Evolutionary conservation across 2,888 invertebrate species (phyloP), one percentile per base, ranked within the genome.

Genomic region (Pristionchus fissidentatus): DNA sequence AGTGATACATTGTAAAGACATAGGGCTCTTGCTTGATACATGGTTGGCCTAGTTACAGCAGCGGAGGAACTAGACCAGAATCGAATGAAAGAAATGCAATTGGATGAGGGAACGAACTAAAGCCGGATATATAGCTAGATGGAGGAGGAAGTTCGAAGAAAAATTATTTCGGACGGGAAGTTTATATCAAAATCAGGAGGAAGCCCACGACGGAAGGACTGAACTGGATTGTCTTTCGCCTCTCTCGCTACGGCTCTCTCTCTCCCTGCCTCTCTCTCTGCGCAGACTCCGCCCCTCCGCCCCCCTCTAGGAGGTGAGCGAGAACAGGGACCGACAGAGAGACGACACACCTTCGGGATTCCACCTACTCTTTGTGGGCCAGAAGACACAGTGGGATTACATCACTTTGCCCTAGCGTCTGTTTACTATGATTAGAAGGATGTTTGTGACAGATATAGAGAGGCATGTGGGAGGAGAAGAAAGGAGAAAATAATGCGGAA

Each of bases 401-500:
- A 41, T 70, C 70, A 70, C 70, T 70, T 62, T 52, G 70, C 38
- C 70, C 70, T 70, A 70, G 41, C 26, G 8, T 13, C 60, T 29
- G n/a, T 29, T n/a, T 7, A 3, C 70, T 70, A 70, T 70, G 15
- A 41, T 70, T 70, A 70, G 70, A 32, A 32, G 62, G 32, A 19
- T 70, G 70, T 43, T 70, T 38, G 38, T 70, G 70, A 26, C 70
- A 70, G 70, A 66, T 66, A 26, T 26, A 57, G n/a, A 8, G n/a
- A n/a, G n/a, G n/a, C n/a, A n/a, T n/a, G n/a, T n/a, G n/a, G n/a
- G n/a, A n/a, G n/a, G n/a, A n/a, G n/a, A n/a, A n/a, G n/a, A n/a
- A n/a, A n/a, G n/a, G n/a, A n/a, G n/a, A n/a, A n/a, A n/a, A n/a
- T n/a, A n/a, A n/a, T n/a, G n/a, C n/a, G n/a, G n/a, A n/a, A n/a